These are phyloP conservation scores for Drosophila meridiana DNA, from an alignment of 2,888 invertebrate species.

Conservation along the genomic window DNA sequence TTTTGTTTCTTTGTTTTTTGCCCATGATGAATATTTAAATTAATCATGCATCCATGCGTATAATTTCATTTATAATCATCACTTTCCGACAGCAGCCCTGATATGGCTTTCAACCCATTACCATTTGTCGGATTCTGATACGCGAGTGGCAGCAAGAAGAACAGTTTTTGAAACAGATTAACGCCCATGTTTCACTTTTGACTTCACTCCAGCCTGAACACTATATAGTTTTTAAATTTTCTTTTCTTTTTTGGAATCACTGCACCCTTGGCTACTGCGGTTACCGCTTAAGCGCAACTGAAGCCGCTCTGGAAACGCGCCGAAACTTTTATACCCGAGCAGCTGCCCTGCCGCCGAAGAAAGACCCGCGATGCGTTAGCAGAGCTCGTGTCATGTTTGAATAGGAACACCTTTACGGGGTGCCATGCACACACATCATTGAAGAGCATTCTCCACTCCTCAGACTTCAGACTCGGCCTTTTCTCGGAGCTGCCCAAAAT, in stretches of 20 bases:
- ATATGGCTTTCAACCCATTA: constrained; percentile 38
- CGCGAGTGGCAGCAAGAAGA: constrained; percentile 63
- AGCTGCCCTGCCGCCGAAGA: not conserved
- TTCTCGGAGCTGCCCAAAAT: not conserved
- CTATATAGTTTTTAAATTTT: not conserved
- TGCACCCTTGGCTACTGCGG: constrained; percentile 30
- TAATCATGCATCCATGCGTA: not conserved
- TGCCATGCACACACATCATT: not conserved
- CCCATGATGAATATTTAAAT: not conserved
- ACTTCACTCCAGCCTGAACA: not conserved
- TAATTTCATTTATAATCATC: constrained; percentile 3
- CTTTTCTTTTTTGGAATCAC: constrained; percentile 22
- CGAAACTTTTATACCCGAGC: constrained; percentile 58
- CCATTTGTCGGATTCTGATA: constrained; percentile 51
- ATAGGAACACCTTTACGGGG: not conserved
- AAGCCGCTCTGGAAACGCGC: constrained; percentile 32
- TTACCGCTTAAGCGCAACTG: constrained; percentile 56
- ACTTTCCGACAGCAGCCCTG: not conserved
- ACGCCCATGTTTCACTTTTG: constrained; percentile 36
- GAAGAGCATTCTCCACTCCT: not conserved
- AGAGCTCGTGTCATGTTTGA: not conserved
- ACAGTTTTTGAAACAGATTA: constrained; percentile 56
- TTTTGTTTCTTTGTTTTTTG: not conserved
- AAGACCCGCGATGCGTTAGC: not conserved
- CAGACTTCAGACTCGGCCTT: not conserved